A percentile compares a stretch with the other conserved stretches of the same genome.
phyloP scores from a whole-genome alignment of 2,113 vertebrate species.

The Chamaea fasciata region DNA sequence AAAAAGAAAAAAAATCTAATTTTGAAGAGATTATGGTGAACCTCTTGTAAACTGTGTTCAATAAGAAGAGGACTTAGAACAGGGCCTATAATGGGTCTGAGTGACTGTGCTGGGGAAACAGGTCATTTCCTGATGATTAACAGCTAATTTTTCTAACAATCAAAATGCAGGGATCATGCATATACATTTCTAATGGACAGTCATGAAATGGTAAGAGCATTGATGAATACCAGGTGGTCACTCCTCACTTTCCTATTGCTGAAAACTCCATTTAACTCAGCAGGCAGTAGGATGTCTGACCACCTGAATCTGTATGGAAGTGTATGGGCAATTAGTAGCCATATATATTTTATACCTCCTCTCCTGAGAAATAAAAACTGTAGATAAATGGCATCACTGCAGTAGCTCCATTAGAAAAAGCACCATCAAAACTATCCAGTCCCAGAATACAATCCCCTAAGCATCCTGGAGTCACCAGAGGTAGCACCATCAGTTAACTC shows the following conservation, averaged over 20 bases:
- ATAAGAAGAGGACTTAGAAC: conserved; percentile 70
- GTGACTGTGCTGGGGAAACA: conserved; percentile 44
- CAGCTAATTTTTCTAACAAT: conserved; percentile 43
- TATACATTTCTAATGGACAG: conserved; percentile 20
- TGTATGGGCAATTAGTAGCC: neutral
- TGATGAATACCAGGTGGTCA: conserved; percentile 67
- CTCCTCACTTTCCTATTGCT: neutral
- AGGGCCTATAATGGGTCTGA: conserved; percentile 58
- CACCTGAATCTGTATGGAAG: neutral
- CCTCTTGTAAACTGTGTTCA: conserved; percentile 72
- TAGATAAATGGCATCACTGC: neutral
- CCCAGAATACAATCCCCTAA: neutral
- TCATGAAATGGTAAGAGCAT: neutral
- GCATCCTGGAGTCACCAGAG: neutral
- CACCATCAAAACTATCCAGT: neutral
- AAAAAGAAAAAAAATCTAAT: conserved; percentile 68
- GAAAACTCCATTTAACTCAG: conserved; percentile 1
- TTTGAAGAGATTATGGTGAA: conserved; percentile 77
- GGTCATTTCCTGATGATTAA: conserved; percentile 75
- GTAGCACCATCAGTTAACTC: neutral
- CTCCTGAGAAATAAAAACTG: neutral
- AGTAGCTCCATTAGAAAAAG: neutral
- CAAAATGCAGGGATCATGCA: neutral
- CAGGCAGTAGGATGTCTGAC: neutral
- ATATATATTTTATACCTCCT: neutral